Base-by-base conservation (phyloP, 2,888 invertebrate genomes). In the Mycogona germanica region DNA sequence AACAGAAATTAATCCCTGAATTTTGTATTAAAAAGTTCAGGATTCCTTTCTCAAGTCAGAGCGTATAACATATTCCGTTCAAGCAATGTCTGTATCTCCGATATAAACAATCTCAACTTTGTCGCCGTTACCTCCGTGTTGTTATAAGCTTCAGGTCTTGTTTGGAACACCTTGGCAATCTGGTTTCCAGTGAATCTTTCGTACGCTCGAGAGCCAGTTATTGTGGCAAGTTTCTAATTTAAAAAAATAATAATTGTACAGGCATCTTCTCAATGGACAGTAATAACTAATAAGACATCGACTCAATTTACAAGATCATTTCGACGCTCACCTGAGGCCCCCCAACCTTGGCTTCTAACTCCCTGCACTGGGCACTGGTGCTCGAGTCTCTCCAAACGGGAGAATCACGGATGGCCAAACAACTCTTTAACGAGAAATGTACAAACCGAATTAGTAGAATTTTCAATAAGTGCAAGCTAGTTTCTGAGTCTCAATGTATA, bases 361-460 rank as follows among this genome's bases (percentile, higher is more conserved):
- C 75, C 57, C 74, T 72, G 67, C 92, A 92, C 65, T 89, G 81
- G 37, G 73, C 71, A 0, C 76, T 76, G 60, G 81, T 91, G 60
- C 85, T 89, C 3, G 86, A 84, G 70, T 97, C 96, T 91, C 95
- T 91, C 97, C 97, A 97, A 17, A 95, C 81, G 0, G 97, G 96
- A 9, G 91, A 87, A 59, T 86, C 79, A 1, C 75, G 70, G 0
- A 87, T 68, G 14, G 87, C 80, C 69, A 97, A 97, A 7, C 79
- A 78, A 4, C 64, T 64, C 70, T 72, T 60, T 63, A 62, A 32
- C 25, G 35, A 7, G 25, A 17, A 5, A 52, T 23, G 14, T 55
- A 6, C 6, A 54, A 26, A 48, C 38, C 38, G 37, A n/a, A 44
- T 42, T 48, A 7, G 14, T 48, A 9, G 17, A 48, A 48, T 14